Percentiles rank a stretch among this genome's conserved stretches.
These are phyloP conservation scores for Euwallacea similis DNA, from an alignment of 1,140 invertebrate genomes.

Conservation along the genomic window DNA sequence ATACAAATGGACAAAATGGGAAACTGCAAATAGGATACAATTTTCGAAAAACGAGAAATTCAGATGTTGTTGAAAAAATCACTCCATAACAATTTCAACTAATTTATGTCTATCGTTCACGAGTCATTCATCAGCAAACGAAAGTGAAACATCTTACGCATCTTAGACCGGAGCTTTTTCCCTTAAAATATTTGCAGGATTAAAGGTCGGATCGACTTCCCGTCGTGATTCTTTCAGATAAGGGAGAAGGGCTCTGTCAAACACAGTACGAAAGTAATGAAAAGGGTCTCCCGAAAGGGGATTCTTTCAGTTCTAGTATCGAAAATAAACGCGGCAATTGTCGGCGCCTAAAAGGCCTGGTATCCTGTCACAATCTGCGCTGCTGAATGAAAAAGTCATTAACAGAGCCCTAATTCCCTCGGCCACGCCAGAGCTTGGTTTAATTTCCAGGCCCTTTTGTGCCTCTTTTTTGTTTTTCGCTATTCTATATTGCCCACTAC, in stretches of 20 bases:
- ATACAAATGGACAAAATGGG: too few relatives aligned
- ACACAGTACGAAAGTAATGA: conserved; percentile 33
- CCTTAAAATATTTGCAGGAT: conserved; percentile 29
- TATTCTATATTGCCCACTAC: background rate
- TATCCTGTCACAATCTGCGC: conserved; percentile 43
- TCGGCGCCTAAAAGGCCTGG: conserved; percentile 38
- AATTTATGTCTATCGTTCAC: too few relatives aligned
- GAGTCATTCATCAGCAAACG: too few relatives aligned
- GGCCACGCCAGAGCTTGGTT: conserved; percentile 14
- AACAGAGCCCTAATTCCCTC: conserved; percentile 42
- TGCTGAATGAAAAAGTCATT: conserved; percentile 47
- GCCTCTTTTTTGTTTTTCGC: conserved; percentile 9
- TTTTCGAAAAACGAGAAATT: too few relatives aligned
- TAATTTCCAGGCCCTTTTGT: conserved; percentile 10
- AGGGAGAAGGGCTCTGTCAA: conserved; percentile 21
- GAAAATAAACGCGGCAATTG: conserved; percentile 39
- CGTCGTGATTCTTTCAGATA: conserved; percentile 33
- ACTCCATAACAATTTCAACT: too few relatives aligned
- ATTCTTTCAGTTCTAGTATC: conserved; percentile 30
- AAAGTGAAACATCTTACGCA: too few relatives aligned
- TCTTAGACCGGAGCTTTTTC: too few relatives aligned
- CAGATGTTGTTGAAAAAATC: too few relatives aligned
- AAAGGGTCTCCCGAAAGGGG: conserved; percentile 30
- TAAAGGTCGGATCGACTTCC: conserved; percentile 31
- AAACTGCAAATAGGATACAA: too few relatives aligned